These are phyloP conservation scores for Lasioglossum leucozonium DNA, from an alignment of 2,888 invertebrate genomes.

Conservation along the genomic window DNA sequence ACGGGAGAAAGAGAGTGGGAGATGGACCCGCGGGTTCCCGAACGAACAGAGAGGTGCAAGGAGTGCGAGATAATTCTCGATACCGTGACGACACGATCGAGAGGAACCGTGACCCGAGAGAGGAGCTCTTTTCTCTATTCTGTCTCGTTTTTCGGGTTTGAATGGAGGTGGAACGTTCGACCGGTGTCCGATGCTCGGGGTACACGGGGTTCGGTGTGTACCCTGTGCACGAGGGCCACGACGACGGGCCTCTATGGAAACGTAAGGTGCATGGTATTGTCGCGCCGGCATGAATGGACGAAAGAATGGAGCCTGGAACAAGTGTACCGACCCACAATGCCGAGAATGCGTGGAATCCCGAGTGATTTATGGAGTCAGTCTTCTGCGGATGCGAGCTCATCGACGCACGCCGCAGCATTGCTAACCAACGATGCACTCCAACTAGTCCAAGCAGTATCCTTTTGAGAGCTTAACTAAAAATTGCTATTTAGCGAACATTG, in stretches of 20 bases:
- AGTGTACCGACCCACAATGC: slow-evolving; percentile 80
- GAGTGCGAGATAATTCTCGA: slow-evolving; percentile 75
- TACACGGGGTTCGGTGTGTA: slow-evolving; percentile 13
- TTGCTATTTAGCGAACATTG: not conserved
- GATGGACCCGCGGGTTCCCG: slow-evolving; percentile 21
- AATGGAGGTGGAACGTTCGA: slow-evolving; percentile 66
- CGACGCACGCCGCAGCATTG: slow-evolving; percentile 35
- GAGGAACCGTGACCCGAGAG: slow-evolving; percentile 26
- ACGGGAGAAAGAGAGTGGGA: slow-evolving; percentile 7
- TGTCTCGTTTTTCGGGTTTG: slow-evolving; percentile 44
- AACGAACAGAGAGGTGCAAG: slow-evolving; percentile 37
- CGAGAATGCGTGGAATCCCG: slow-evolving; percentile 76
- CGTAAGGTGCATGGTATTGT: slow-evolving; percentile 83
- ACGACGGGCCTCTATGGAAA: slow-evolving; percentile 62
- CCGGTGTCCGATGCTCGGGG: slow-evolving; percentile 40
- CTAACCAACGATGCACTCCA: not conserved
- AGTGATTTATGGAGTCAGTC: slow-evolving; percentile 77
- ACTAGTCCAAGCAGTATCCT: not conserved
- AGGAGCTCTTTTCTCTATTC: slow-evolving; percentile 58
- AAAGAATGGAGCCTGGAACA: slow-evolving; percentile 77
- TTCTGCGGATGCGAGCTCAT: slow-evolving; percentile 47
- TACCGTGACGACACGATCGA: slow-evolving; percentile 71
- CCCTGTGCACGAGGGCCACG: slow-evolving; percentile 39
- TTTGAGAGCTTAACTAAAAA: not conserved
- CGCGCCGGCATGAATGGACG: slow-evolving; percentile 79